Conservation (phyloP, 1,140 invertebrate species). For the Drosophila pseudoobscura region DNA sequence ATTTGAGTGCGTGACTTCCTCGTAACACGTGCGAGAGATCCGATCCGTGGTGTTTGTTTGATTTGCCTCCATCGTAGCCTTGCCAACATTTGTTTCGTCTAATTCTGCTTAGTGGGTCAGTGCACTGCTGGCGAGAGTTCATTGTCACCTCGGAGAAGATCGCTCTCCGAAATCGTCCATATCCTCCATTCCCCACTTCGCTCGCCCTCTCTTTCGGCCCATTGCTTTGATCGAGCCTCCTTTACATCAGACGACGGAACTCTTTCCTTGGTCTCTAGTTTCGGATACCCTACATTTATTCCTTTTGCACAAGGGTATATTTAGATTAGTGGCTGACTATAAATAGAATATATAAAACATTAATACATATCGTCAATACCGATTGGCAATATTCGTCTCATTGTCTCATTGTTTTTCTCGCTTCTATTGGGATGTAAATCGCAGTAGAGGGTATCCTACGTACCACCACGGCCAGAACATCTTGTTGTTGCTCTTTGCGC, state of each 20-base stretch:
- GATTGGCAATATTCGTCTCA: neutral
- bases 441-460: neutral
- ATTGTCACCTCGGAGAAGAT: constrained; percentile 48
- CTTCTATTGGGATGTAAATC: neutral
- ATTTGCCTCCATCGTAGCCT: too few relatives aligned
- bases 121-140: constrained; percentile 66
- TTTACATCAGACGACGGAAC: constrained; percentile 29
- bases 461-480: too few relatives aligned
- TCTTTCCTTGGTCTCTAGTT: constrained; percentile 2
- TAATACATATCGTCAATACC: too few relatives aligned
- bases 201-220: constrained; percentile 14
- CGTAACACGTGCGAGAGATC: constrained; percentile 26
- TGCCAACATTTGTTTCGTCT: constrained; percentile 8
- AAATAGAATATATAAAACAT: too few relatives aligned
- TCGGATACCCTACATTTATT: neutral
- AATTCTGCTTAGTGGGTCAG: constrained; percentile 59
- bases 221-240: constrained; percentile 38
- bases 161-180: constrained; percentile 10
- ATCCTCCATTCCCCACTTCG: constrained; percentile 21
- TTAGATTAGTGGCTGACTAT: neutral
- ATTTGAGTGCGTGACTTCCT: constrained; percentile 30
- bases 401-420: neutral
- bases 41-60: neutral
- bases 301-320: too few relatives aligned
- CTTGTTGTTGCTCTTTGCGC: too few relatives aligned